Evolutionary conservation across 2,888 invertebrate genomes (phyloP), one percentile per base, ranked within the genome.

Genomic region (Polylopha cassiicola): DNA sequence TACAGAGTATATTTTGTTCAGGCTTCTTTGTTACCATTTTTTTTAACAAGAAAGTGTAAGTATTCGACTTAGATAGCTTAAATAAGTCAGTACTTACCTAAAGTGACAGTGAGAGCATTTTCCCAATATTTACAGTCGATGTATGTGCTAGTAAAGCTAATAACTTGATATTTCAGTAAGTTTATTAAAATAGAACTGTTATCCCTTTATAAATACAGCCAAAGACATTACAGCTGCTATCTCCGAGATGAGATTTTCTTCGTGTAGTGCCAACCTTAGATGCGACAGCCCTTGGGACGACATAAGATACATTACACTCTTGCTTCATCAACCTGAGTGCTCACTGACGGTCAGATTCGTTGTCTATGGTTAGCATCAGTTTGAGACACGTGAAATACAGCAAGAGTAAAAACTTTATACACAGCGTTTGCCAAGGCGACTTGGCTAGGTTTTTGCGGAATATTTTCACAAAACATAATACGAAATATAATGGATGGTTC

Each of bases 271-370:
- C 30, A 38, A 17, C 24, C 23, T 38, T 23, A 31, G 24, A 38
- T 8, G 15, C 21, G 21, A 31, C 34, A 44, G n/a, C 43, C 43
- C 39, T 44, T n/a, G 7, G 13, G 3, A 11, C 4, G 26, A 9
- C n/a, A n/a, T n/a, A n/a, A n/a, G 34, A 29, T 30, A 31, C 31
- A 34, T 34, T 39, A 39, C 27, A 16, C 37, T 41, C 41, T 26
- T 18, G 39, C 13, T 62, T 74, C 75, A 76, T 76, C 75, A 74
- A 63, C 51, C 54, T 61, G 66, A 78, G 77, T 77, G 73, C 61
- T 61, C 48, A n/a, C 41, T 36, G 24, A 36, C 41, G 34, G 39
- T 24, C 41, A 41, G 41, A 41, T 41, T 41, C 30, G 22, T 39
- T 37, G 45, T 39, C 54, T 48, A 22, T n/a, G 34, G 29, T 41